phyloP scores from a whole-genome alignment of 2,888 invertebrate species.

The Oligia fasciuncula region DNA sequence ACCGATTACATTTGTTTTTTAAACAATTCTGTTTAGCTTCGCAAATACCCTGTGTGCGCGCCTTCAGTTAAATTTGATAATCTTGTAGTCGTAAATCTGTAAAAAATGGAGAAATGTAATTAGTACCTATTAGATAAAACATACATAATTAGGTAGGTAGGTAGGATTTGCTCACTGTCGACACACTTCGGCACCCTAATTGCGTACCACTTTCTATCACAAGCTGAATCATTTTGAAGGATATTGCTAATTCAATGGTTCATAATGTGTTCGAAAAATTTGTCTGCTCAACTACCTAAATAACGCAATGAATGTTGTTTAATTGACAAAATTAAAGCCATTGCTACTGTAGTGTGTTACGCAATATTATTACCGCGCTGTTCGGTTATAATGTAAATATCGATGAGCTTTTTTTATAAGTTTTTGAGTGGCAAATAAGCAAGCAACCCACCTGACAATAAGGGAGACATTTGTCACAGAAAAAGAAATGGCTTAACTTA shows the following conservation, averaged over 20 bases:
- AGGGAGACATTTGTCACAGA: too few relatives aligned
- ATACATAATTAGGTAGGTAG: not conserved
- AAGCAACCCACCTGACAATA: not conserved
- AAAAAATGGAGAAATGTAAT: conserved; percentile 20
- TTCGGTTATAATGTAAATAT: not conserved
- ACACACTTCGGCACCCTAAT: not conserved
- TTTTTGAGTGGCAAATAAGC: not conserved
- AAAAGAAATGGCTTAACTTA: not conserved
- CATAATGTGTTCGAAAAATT: not conserved
- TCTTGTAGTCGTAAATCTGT: conserved; percentile 58
- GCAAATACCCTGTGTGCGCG: conserved; percentile 68
- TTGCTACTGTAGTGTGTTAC: not conserved
- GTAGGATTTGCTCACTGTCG: not conserved
- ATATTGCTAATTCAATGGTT: not conserved
- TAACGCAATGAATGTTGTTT: not conserved
- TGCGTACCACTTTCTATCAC: not conserved
- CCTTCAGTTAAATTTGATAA: conserved; percentile 58
- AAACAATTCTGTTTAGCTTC: conserved; percentile 66
- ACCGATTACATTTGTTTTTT: conserved; percentile 62
- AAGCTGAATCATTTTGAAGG: not conserved
- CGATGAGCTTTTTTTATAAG: not conserved
- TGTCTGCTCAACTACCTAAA: not conserved
- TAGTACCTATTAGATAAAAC: not conserved
- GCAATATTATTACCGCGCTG: not conserved
- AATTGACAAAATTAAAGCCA: too few relatives aligned